These are phyloP conservation scores for Plebejus melissa DNA, from an alignment of 2,888 invertebrate species.

Conservation along the genomic window DNA sequence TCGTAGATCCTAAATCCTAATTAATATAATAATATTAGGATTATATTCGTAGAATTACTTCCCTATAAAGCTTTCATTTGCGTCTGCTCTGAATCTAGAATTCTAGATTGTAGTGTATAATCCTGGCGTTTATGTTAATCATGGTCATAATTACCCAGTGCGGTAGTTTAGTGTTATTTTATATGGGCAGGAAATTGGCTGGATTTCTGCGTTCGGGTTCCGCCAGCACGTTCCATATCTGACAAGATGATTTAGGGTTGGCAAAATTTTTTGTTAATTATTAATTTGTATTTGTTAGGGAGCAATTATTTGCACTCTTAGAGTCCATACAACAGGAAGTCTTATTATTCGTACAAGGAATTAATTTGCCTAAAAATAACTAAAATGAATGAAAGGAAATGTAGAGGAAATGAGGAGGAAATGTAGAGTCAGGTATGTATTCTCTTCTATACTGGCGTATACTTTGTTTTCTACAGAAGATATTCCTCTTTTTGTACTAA, in stretches of 20 bases:
- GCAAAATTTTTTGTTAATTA: neutral
- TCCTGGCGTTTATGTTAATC: conserved; percentile 11
- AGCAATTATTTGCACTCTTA: too few relatives aligned
- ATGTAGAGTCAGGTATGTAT: too few relatives aligned
- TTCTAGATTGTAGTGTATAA: neutral
- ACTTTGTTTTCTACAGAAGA: too few relatives aligned
- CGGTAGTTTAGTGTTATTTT: conserved; percentile 10
- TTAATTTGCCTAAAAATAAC: too few relatives aligned
- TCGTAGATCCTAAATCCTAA: neutral
- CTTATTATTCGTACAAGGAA: too few relatives aligned
- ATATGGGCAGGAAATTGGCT: conserved; percentile 18
- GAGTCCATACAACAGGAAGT: neutral
- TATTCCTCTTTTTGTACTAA: too few relatives aligned
- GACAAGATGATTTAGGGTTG: conserved; percentile 4
- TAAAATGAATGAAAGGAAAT: too few relatives aligned
- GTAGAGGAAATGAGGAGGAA: too few relatives aligned
- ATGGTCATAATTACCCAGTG: neutral
- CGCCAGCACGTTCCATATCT: conserved; percentile 25
- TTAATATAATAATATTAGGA: neutral
- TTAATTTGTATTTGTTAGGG: too few relatives aligned
- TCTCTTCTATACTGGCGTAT: too few relatives aligned
- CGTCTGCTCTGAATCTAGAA: neutral
- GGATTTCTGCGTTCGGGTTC: conserved; percentile 23
- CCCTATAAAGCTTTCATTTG: neutral
- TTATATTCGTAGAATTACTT: neutral